Percentiles rank a stretch among this genome's conserved stretches.
These are phyloP conservation scores for Octodon degus DNA, from an alignment of 2,113 vertebrate species.

Conservation along the genomic window DNA sequence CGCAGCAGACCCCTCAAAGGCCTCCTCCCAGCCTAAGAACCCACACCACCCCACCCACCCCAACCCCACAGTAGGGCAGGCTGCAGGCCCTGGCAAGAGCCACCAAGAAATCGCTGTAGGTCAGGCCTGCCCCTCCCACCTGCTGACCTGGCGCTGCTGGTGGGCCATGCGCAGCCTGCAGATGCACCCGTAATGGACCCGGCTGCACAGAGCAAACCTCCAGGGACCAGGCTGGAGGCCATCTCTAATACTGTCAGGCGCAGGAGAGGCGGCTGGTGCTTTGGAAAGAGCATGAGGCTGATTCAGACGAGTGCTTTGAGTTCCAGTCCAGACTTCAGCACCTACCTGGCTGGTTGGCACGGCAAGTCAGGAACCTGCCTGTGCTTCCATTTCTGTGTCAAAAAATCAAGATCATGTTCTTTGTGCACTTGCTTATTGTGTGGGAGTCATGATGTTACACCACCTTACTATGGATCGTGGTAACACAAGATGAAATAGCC, in stretches of 20 bases:
- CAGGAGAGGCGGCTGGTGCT: rapidly evolving
- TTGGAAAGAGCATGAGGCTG: background rate
- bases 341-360: background rate
- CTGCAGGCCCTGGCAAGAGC: rapidly evolving
- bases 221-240: background rate
- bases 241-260: rapidly evolving
- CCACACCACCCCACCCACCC: too few species aligned
- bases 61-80: background rate
- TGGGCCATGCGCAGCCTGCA: background rate
- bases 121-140: background rate
- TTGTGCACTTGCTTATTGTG: rapidly evolving
- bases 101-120: too few species aligned
- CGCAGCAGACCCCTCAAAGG: background rate
- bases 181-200: background rate
- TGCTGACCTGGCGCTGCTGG: background rate
- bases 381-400: background rate
- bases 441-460: background rate
- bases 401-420: background rate
- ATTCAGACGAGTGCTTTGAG: background rate
- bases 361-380: background rate
- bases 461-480: background rate
- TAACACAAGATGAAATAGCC: background rate
- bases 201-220: background rate
- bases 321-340: background rate
- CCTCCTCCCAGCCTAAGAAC: background rate